Percentiles rank a stretch among this genome's conserved stretches.
These are phyloP conservation scores for Datnioides undecimradiatus DNA, from an alignment of 2,113 vertebrate species.

Conservation along the genomic window DNA sequence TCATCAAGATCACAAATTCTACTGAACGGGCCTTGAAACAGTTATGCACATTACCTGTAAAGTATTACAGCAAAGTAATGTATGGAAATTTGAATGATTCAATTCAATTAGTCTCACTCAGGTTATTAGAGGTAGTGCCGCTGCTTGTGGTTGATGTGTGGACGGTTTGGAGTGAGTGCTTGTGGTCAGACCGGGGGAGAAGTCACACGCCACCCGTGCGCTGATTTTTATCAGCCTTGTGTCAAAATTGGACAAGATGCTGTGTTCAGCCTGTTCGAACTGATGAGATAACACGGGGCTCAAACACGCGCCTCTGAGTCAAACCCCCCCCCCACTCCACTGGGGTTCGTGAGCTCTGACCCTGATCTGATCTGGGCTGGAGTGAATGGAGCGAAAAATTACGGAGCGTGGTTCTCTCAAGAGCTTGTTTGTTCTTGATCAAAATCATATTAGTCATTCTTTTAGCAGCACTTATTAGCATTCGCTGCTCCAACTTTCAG, in stretches of 20 bases:
- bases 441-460: constrained; percentile 58
- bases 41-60: too few relatives aligned
- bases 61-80: too few relatives aligned
- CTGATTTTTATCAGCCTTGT: constrained; percentile 63
- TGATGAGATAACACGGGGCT: constrained; percentile 54
- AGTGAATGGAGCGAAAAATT: constrained; percentile 2
- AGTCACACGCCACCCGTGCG: constrained; percentile 27
- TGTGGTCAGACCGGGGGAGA: constrained; percentile 19
- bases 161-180: constrained; percentile 11
- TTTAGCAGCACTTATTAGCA: constrained; percentile 56
- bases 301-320: constrained; percentile 6
- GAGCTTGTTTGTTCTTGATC: constrained; percentile 67
- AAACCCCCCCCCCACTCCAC: not conserved
- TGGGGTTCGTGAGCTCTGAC: constrained; percentile 15
- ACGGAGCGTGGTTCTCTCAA: constrained; percentile 18
- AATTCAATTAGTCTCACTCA: too few relatives aligned
- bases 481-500: constrained; percentile 33
- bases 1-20: too few relatives aligned
- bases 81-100: too few relatives aligned
- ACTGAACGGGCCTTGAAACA: too few relatives aligned
- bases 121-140: not conserved
- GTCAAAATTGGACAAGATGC: constrained; percentile 54
- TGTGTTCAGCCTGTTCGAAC: constrained; percentile 44
- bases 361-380: constrained; percentile 9
- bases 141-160: constrained; percentile 7